Evolutionary conservation across 1,140 invertebrate species (phyloP).

Genomic region (Sogatella furcifera): DNA sequence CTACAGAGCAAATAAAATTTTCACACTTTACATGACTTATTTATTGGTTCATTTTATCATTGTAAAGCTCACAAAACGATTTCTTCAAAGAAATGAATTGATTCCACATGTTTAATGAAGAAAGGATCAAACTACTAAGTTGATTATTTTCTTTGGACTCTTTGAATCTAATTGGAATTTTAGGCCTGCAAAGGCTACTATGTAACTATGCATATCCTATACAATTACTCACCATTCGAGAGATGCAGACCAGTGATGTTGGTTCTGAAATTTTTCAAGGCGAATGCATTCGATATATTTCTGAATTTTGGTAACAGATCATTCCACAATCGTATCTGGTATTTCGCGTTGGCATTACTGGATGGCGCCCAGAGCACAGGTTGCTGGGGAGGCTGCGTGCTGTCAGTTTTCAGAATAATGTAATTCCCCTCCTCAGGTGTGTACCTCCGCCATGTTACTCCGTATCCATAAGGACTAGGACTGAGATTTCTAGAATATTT

Average conservation of each 20-base stretch:
- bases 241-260: slow-evolving; percentile 16
- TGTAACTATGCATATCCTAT: not conserved
- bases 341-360: slow-evolving; percentile 19
- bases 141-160: no score
- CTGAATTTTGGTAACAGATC: slow-evolving; percentile 21
- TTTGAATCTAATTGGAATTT: no score
- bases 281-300: slow-evolving; percentile 6
- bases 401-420: slow-evolving; percentile 30
- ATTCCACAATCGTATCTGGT: slow-evolving; percentile 23
- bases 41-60: no score
- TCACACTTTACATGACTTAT: no score
- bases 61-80: no score
- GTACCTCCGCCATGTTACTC: slow-evolving; percentile 45
- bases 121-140: no score
- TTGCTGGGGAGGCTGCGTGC: slow-evolving; percentile 23
- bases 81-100: no score
- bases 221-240: slow-evolving; percentile 10
- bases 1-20: no score
- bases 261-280: not conserved
- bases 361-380: slow-evolving; percentile 25
- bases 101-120: no score
- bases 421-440: slow-evolving; percentile 36
- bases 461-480: slow-evolving; percentile 35
- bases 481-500: slow-evolving; percentile 34
- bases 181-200: no score